Conservation (phyloP, 2,113 vertebrate genomes). For the Vulpes vulpes region DNA sequence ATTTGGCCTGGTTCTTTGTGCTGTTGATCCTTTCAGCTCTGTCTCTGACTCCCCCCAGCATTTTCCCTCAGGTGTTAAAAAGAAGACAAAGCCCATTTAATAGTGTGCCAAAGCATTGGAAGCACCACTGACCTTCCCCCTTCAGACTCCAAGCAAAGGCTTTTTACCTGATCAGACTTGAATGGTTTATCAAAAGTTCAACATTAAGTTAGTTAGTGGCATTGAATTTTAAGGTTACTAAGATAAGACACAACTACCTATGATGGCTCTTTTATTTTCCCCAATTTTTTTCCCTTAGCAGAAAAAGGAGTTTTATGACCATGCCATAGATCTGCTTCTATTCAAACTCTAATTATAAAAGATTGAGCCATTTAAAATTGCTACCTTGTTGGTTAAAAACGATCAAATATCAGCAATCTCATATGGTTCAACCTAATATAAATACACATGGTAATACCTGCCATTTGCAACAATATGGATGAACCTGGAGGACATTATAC, state of each 20-base stretch:
- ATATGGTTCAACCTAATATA: not conserved
- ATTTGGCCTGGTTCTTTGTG: not conserved
- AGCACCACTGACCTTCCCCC: not conserved
- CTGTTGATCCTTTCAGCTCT: not conserved
- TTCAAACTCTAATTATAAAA: slow-evolving; percentile 7
- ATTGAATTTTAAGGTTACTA: slow-evolving; percentile 9
- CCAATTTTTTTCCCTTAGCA: not conserved
- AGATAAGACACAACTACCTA: not conserved
- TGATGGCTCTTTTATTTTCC: slow-evolving; percentile 5
- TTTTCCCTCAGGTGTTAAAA: not conserved
- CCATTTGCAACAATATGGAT: not conserved
- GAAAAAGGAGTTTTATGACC: not conserved
- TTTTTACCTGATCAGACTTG: not conserved
- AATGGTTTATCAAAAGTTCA: not conserved
- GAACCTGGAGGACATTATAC: not conserved
- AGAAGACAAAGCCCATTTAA: not conserved
- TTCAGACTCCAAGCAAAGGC: not conserved
- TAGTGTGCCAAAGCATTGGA: not conserved
- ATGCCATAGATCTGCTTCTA: not conserved
- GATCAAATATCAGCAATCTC: not conserved
- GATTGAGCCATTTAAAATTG: slow-evolving; percentile 13
- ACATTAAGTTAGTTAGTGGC: not conserved
- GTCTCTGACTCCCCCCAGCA: not conserved
- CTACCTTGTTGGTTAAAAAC: slow-evolving; percentile 3
- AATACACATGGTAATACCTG: not conserved